Conservation (phyloP, 2,888 invertebrate genomes). For the Halocaridina rubra region DNA sequence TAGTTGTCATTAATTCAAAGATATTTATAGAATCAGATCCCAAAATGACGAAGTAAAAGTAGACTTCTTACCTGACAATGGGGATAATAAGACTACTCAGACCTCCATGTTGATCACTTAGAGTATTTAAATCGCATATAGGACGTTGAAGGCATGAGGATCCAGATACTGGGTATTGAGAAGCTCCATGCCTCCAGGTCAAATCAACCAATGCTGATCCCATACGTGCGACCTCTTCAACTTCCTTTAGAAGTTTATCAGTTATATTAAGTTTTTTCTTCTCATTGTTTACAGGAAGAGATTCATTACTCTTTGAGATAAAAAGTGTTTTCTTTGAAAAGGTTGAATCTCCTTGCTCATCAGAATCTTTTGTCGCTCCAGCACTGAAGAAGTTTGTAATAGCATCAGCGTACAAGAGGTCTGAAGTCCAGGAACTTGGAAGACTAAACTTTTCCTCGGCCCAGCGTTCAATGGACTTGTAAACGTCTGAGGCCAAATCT, state of each 20-base stretch:
- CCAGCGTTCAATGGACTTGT: slow-evolving; percentile 36
- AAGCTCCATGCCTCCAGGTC: neutral
- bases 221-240: slow-evolving; percentile 20
- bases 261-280: neutral
- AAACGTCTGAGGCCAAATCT: slow-evolving; percentile 19
- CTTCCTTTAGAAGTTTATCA: neutral
- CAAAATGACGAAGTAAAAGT: too few relatives aligned
- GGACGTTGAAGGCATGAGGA: slow-evolving; percentile 42
- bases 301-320: neutral
- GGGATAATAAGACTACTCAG: slow-evolving; percentile 26
- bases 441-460: neutral
- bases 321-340: neutral
- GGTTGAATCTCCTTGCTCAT: neutral
- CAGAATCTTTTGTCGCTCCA: neutral
- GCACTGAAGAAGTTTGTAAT: neutral
- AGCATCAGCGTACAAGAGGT: neutral
- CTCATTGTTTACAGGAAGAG: neutral
- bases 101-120: slow-evolving; percentile 26
- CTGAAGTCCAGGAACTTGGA: neutral
- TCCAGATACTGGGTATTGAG: neutral
- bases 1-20: too few relatives aligned
- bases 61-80: slow-evolving; percentile 23
- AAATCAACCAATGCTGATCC: slow-evolving; percentile 20
- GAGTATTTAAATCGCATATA: slow-evolving; percentile 35
- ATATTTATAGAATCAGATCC: too few relatives aligned